Evolutionary conservation across 2,797 vertebrate genomes (phyloP), one percentile per base, ranked within the genome.

Genomic region (Eleutherodactylus coqui): DNA sequence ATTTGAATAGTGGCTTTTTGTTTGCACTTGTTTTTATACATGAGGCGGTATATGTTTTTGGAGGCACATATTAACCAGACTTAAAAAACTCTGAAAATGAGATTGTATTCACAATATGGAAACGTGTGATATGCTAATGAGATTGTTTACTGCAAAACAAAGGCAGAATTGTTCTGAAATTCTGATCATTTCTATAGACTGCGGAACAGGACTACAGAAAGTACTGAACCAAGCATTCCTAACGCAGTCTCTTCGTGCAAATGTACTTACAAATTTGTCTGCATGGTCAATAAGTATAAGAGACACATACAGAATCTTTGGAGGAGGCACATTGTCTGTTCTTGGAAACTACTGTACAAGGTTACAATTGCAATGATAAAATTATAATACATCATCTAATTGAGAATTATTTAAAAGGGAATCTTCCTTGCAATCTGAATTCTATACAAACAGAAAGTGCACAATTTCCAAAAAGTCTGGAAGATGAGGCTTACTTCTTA

Each of bases 121-220:
- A 24, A 58, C 1, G 17, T 83, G 36, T 24, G 38, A 58, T 78
- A 58, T 58, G 51, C 49, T 38, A 77, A 77, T 55, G 53, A 41
- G 51, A 36, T 78, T 58, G 53, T 58, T 78, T 78, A 78, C 51
- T 43, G 75, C 62, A 58, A 67, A 85, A 85, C 77, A 86, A 81
- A 75, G 45, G 75, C 58, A 29, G n/a, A 64, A 64, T 51, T 75
- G 58, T 76, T 19, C 70, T 67, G 58, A 60, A 43, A 29, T 32
- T n/a, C n/a, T n/a, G n/a, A n/a, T n/a, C n/a, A n/a, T n/a, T 76
- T 24, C 49, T 36, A 58, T 60, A 58, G 13, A n/a, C 49, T 53
- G 75, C 19, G 47, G 43, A 27, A 11, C 17, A 43, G n/a, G 24
- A 62, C 45, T 78, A 73, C 19, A 51, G 41, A 49, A 43, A 64